Evolutionary conservation across 2,888 invertebrate genomes (phyloP), one percentile per base, ranked within the genome.

Genomic region (Agrenia bidenticulata): DNA sequence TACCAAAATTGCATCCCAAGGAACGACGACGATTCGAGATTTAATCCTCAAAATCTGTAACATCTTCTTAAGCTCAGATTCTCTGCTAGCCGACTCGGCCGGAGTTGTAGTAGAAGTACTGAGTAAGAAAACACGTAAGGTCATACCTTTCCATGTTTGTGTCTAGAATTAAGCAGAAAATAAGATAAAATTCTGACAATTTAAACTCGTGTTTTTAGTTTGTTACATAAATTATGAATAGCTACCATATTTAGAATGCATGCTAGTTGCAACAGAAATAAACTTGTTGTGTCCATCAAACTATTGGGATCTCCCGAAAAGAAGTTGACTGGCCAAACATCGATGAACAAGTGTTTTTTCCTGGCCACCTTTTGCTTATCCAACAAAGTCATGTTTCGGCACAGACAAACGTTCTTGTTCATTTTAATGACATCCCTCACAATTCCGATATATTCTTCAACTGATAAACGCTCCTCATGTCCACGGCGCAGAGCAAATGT

Each of bases 281-380:
- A 83, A 13, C 94, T 88, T 2, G 92, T 92, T 72, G 91, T 92
- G 73, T 94, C 93, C 81, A 95, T 95, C 70, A 81, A 61, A 81
- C 87, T 90, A 78, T 84, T 88, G 79, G 86, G 87, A 66, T 82
- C 87, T 69, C 88, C 92, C 77, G 87, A 83, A 73, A 96, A 87
- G 73, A 95, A 87, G 79, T 98, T 96, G 1, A 96, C 89, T 1
- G 98, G 92, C 98, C 98, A 99, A 2, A 99, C 95, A 82, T 99
- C 99, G 64, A 99, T 94, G 81, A 89, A 93, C 73, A 87, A 86
- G 60, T 84, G 81, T 0, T 84, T 82, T 17, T 84, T 85, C 51
- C 88, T 88, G 78, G 27, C 45, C 2, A 57, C 86, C 17, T 86
- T 85, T 4, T 85, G 83, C 82, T 92, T 96, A 78, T 94, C 90